phyloP scores from a whole-genome alignment of 2,113 vertebrate species.

The Coptodon rendalli region DNA sequence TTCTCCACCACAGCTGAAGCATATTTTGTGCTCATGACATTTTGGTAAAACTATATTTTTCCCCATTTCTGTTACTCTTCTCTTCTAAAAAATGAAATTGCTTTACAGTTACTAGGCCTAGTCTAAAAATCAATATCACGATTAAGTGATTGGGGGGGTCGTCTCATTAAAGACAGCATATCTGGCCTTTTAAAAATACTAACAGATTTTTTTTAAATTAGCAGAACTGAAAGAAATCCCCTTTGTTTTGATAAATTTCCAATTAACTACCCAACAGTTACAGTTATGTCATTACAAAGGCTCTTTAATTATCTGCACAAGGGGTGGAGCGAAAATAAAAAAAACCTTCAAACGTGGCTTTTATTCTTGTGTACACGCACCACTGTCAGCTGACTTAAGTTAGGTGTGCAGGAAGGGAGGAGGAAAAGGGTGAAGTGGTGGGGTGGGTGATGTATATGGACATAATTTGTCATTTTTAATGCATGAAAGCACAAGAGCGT shows the following conservation, averaged over 20 bases:
- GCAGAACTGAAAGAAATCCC: not conserved
- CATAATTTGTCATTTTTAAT: not conserved
- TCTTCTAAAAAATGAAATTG: not conserved
- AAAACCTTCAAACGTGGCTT: not conserved
- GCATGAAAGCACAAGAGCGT: not conserved
- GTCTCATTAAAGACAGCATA: not conserved
- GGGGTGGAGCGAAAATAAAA: not conserved
- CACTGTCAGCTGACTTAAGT: not conserved
- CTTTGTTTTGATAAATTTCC: not conserved
- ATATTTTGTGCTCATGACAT: not conserved
- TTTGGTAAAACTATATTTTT: fast-evolving
- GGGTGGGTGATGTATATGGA: not conserved
- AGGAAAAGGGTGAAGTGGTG: not conserved
- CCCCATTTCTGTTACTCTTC: not conserved
- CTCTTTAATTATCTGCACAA: not conserved
- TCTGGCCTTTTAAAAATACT: not conserved
- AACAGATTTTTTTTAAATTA: not conserved
- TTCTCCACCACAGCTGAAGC: not conserved
- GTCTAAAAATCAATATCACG: not conserved
- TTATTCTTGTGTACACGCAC: not conserved
- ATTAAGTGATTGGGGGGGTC: not conserved
- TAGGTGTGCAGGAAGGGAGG: not conserved
- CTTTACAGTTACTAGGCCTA: not conserved
- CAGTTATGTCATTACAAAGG: not conserved
- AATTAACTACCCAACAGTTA: not conserved